Conservation (phyloP, 2,113 vertebrate genomes). For the Plestiodon gilberti region DNA sequence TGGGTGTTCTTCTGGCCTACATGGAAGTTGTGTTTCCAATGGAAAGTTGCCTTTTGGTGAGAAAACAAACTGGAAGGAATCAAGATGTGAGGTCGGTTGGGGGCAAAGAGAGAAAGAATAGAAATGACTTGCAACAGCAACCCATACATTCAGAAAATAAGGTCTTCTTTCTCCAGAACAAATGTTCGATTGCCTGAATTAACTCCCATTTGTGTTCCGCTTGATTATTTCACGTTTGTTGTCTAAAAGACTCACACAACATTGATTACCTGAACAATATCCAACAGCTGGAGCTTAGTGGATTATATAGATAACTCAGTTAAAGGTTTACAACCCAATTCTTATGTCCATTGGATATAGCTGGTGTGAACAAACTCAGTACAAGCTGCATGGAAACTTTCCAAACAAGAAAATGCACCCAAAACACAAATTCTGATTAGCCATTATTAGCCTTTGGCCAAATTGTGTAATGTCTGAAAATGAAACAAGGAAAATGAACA, state of each 20-base stretch:
- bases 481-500: not conserved
- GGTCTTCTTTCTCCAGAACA: not conserved
- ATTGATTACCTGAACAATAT: not conserved
- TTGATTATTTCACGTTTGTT: not conserved
- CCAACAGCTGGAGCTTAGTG: not conserved
- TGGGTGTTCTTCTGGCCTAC: not conserved
- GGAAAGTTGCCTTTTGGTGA: not conserved
- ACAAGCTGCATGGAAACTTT: no score
- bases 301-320: no score
- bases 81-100: not conserved
- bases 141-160: not conserved
- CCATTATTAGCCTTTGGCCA: not conserved
- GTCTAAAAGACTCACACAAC: not conserved
- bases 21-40: not conserved
- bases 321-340: not conserved
- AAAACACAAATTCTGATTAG: not conserved
- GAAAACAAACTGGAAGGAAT: no score
- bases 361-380: no score
- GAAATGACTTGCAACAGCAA: not conserved
- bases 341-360: not conserved
- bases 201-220: not conserved
- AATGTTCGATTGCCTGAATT: not conserved
- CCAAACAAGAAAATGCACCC: no score
- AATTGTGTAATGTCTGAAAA: not conserved
- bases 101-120: not conserved